phyloP scores from a whole-genome alignment of 2,888 invertebrate species.

The Sepiola atlantica region DNA sequence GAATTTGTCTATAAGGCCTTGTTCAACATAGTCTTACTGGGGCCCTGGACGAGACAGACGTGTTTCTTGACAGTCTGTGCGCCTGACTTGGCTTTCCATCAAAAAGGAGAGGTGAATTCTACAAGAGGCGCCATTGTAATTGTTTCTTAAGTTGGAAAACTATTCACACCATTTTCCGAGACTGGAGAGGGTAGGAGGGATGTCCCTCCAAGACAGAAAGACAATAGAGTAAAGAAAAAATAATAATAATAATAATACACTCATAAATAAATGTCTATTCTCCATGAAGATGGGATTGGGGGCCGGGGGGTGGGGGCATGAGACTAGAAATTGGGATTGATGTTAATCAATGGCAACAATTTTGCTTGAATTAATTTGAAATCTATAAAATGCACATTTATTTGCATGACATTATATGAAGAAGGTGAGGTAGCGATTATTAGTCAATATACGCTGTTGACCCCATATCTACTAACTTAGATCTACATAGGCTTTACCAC shows the following conservation, averaged over 20 bases:
- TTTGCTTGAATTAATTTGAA: background rate
- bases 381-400: background rate
- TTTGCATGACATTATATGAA: background rate
- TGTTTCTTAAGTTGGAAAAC: background rate
- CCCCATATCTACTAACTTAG: background rate
- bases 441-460: too few relatives aligned
- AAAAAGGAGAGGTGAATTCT: background rate
- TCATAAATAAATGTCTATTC: background rate
- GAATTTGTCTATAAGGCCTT: background rate
- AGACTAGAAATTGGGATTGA: background rate
- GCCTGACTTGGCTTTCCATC: background rate
- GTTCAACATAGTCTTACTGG: background rate
- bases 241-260: too few relatives aligned
- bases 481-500: too few relatives aligned
- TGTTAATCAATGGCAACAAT: background rate
- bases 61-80: background rate
- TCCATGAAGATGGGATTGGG: background rate
- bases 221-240: slow-evolving; percentile 1
- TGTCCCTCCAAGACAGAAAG: background rate
- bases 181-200: too few relatives aligned
- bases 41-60: background rate
- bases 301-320: background rate
- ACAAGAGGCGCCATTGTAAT: background rate
- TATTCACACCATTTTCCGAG: background rate
- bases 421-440: too few relatives aligned